A percentile compares a stretch with the other conserved stretches of the same genome.
These are phyloP conservation scores for Mizuhopecten yessoensis DNA, from an alignment of 1,140 invertebrate genomes.

Conservation along the genomic window DNA sequence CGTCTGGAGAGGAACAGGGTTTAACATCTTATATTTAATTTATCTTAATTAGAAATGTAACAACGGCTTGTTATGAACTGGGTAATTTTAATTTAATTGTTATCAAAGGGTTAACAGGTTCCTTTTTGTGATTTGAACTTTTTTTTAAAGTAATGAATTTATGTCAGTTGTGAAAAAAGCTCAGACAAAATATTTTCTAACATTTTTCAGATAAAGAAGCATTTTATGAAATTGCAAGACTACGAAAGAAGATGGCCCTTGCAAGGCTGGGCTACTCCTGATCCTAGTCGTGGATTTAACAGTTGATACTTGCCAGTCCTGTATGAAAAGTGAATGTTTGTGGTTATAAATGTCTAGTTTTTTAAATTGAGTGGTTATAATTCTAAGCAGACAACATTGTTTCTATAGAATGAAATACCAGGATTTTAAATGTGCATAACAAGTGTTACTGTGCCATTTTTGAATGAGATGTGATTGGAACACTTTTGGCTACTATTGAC, in stretches of 20 bases:
- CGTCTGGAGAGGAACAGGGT: neutral
- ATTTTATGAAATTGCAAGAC: slow-evolving; percentile 90
- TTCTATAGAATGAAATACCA: too few relatives aligned
- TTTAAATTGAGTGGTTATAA: neutral
- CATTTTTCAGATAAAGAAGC: slow-evolving; percentile 87
- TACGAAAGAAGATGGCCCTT: slow-evolving; percentile 90
- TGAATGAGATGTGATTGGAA: too few relatives aligned
- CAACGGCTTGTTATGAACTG: neutral
- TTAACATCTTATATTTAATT: too few relatives aligned
- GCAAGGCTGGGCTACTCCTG: slow-evolving; percentile 87
- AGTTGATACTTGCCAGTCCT: neutral
- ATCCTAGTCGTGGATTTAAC: slow-evolving; percentile 1
- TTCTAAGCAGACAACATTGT: too few relatives aligned
- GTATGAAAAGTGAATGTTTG: neutral
- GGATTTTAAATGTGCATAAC: too few relatives aligned
- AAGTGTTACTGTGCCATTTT: too few relatives aligned
- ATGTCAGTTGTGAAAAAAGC: too few relatives aligned
- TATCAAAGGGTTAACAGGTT: too few relatives aligned
- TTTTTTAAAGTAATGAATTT: too few relatives aligned
- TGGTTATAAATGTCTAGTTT: neutral
- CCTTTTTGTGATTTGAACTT: too few relatives aligned
- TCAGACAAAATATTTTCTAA: neutral
- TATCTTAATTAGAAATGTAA: neutral
- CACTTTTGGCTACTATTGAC: too few relatives aligned
- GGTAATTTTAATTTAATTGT: neutral